A percentile compares a stretch with the other conserved stretches of the same genome.
These are phyloP conservation scores for Erebia ligea DNA, from an alignment of 2,888 invertebrate species.

Conservation along the genomic window DNA sequence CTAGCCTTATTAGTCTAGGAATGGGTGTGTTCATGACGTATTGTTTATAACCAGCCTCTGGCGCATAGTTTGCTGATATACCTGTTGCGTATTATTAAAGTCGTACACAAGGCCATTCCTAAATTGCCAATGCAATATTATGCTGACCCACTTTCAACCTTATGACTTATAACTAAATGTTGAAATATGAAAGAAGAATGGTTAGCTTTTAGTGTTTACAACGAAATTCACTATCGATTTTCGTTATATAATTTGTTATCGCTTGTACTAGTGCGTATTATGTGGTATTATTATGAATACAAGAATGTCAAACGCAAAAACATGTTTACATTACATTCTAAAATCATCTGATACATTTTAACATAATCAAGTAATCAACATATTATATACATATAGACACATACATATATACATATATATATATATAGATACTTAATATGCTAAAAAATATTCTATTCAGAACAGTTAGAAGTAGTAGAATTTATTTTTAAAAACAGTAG, in stretches of 20 bases:
- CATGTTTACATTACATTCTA: slow-evolving; percentile 32
- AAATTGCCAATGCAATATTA: slow-evolving; percentile 55
- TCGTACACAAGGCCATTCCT: slow-evolving; percentile 63
- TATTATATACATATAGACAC: too few relatives aligned
- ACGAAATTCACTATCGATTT: slow-evolving; percentile 27
- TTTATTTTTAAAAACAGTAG: too few relatives aligned
- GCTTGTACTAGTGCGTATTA: slow-evolving; percentile 30
- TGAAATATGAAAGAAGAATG: slow-evolving; percentile 21
- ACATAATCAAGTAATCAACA: not conserved
- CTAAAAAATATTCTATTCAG: too few relatives aligned
- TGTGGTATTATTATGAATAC: slow-evolving; percentile 23
- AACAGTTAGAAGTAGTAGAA: too few relatives aligned
- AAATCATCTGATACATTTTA: slow-evolving; percentile 15
- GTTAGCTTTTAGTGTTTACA: slow-evolving; percentile 2
- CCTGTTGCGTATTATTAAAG: slow-evolving; percentile 75
- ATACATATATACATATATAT: too few relatives aligned
- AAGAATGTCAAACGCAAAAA: slow-evolving; percentile 32
- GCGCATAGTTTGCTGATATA: slow-evolving; percentile 52
- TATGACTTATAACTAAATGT: slow-evolving; percentile 44
- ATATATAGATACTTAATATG: too few relatives aligned
- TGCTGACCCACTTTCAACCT: slow-evolving; percentile 59
- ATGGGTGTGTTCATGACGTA: slow-evolving; percentile 80
- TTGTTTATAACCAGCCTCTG: slow-evolving; percentile 56
- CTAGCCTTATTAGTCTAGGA: slow-evolving; percentile 69
- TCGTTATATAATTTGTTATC: slow-evolving; percentile 20